Base-by-base conservation (phyloP, 2,888 invertebrate genomes). In the Anthophora plumipes region DNA sequence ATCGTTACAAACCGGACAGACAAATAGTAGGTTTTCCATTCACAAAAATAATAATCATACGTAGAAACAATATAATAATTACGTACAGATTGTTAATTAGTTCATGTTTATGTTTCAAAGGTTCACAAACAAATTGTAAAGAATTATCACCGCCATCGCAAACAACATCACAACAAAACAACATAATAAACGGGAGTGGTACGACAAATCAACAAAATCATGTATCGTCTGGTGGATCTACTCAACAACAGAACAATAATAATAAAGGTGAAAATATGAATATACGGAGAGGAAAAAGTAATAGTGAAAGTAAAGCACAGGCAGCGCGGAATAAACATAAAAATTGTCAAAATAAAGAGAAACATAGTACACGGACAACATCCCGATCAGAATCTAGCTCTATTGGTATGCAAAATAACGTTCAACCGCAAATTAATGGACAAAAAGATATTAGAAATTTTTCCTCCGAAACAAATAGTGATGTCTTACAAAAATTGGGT, bases 291-390 rank as follows among this genome's bases (percentile, higher is more conserved):
- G 90, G 92, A 70, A 91, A 94, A 90, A 92, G 92, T 88, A 92
- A 92, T 85, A 92, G 92, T 82, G 93, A 93, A 85, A 93, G 92
- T 77, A 93, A 93, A 80, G 94, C 92, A 82, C 94, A 95, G 93
- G 93, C 94, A 82, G 95, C 94, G 91, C 92, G 94, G 84, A 94
- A 94, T 88, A 94, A 94, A 91, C 95, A 94, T 90, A 94, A 94
- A 93, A 94, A 93, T 86, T 93, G 92, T 81, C 92, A 93, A 84
- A 94, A 94, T 78, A 94, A 93, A 84, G 93, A 93, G 48, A 93
- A 93, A 76, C 93, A 92, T 67, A 85, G 87, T 55, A 89, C 90
- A 69, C 89, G 92, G 57, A 85, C 88, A 59, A 90, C 94, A 89
- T 92, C 93, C 83, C 89, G 94, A 91, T 91, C 94, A 89, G 92